A percentile compares a stretch with the other conserved stretches of the same genome.
phyloP scores from a whole-genome alignment of 1,140 invertebrate genomes.

The Melanaphis sacchari region DNA sequence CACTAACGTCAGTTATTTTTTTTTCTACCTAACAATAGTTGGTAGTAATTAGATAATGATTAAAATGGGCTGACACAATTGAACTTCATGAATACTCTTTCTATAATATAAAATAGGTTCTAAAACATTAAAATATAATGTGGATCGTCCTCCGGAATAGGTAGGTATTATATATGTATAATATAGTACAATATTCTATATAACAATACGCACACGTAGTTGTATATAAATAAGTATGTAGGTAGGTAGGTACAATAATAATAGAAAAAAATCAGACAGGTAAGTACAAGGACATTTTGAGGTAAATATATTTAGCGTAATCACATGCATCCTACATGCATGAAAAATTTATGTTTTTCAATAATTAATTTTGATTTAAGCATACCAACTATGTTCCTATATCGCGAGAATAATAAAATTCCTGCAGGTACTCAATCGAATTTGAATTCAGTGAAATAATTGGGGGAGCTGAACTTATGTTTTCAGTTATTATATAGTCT shows the following conservation, averaged over 20 bases:
- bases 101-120: background rate
- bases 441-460: background rate
- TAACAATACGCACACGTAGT: background rate
- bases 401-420: background rate
- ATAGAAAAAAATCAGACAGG: background rate
- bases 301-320: background rate
- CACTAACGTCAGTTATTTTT: background rate
- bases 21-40: background rate
- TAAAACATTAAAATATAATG: background rate
- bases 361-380: background rate
- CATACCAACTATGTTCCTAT: background rate
- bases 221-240: background rate
- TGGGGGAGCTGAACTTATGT: background rate
- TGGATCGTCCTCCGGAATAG: background rate
- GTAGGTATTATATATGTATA: background rate
- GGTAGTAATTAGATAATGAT: conserved; percentile 38
- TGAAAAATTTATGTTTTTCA: background rate
- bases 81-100: background rate
- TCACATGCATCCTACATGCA: background rate
- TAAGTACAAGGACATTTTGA: conserved; percentile 16
- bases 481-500: background rate
- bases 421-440: background rate
- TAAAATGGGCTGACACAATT: conserved; percentile 36
- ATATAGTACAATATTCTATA: background rate
- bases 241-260: background rate